Conservation (phyloP, 53 echinoderm and acorn worm genomes). For the Echinometra lucunter region DNA sequence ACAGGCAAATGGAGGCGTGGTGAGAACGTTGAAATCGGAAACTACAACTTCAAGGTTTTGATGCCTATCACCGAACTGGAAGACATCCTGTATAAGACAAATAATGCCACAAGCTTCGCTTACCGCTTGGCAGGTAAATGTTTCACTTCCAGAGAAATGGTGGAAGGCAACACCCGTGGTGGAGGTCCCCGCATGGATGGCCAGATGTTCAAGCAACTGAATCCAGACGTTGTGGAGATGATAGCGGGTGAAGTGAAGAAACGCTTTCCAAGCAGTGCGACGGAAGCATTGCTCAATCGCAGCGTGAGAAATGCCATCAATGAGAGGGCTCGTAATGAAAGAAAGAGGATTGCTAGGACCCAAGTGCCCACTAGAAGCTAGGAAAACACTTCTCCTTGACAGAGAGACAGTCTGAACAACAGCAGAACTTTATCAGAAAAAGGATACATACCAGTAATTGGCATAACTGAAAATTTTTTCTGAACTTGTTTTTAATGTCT, state of each 20-base stretch:
- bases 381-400: not conserved
- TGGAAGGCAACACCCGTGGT: constrained; percentile 79
- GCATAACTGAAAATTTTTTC: no score
- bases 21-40: not conserved
- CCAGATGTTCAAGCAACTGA: constrained; percentile 75
- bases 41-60: constrained; percentile 15
- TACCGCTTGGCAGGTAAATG: constrained; percentile 83
- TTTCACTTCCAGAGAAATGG: constrained; percentile 80
- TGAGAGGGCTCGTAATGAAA: constrained; percentile 80
- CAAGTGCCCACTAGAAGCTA: not conserved
- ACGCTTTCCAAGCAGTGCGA: constrained; percentile 72
- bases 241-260: constrained; percentile 77
- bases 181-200: constrained; percentile 68
- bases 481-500: no score
- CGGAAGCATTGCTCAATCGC: constrained; percentile 57
- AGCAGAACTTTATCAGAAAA: not conserved
- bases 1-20: not conserved
- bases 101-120: constrained; percentile 74
- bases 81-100: constrained; percentile 79
- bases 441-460: not conserved
- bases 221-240: constrained; percentile 68
- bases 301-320: constrained; percentile 61
- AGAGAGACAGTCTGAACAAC: not conserved
- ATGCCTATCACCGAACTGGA: constrained; percentile 76
- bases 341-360: constrained; percentile 64